phyloP scores from a whole-genome alignment of 2,888 invertebrate species.

The Phyllotreta striolata region DNA sequence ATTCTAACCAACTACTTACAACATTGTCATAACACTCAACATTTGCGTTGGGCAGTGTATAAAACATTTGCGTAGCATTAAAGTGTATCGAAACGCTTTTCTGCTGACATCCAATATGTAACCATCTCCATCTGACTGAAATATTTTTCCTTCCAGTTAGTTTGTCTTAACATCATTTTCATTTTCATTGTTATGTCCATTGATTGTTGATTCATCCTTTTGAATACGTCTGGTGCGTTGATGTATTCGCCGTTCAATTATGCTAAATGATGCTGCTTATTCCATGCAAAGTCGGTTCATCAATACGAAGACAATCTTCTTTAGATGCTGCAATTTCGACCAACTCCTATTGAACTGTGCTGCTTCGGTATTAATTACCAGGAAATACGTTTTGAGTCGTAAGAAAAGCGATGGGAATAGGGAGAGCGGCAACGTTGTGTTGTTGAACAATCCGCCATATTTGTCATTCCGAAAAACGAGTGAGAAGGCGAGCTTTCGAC shows the following conservation, averaged over 20 bases:
- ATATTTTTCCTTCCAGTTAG: slow-evolving; percentile 34
- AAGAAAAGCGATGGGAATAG: background rate
- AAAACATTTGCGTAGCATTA: slow-evolving; percentile 24
- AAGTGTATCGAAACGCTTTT: slow-evolving; percentile 33
- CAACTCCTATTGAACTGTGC: too few species aligned
- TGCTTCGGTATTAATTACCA: too few species aligned
- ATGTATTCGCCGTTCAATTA: slow-evolving; percentile 18
- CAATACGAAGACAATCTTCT: slow-evolving; percentile 12
- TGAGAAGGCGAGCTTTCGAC: slow-evolving; percentile 53
- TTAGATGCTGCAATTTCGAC: background rate
- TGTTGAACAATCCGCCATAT: slow-evolving; percentile 18
- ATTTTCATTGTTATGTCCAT: slow-evolving; percentile 26
- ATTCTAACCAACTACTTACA: too few species aligned
- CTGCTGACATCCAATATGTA: slow-evolving; percentile 37
- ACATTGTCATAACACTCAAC: background rate
- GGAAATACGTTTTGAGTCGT: too few species aligned
- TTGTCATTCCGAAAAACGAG: slow-evolving; percentile 48
- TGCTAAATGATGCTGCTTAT: slow-evolving; percentile 19
- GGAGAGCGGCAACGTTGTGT: slow-evolving; percentile 7
- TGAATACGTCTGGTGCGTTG: slow-evolving; percentile 17
- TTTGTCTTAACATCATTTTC: slow-evolving; percentile 31
- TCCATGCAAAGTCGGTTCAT: slow-evolving; percentile 12
- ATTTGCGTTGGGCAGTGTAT: slow-evolving; percentile 23
- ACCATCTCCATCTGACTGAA: slow-evolving; percentile 30
- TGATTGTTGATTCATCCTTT: slow-evolving; percentile 8